Evolutionary conservation across 2,888 invertebrate genomes (phyloP), one percentile per base, ranked within the genome.

Genomic region (Pandemis heparana): DNA sequence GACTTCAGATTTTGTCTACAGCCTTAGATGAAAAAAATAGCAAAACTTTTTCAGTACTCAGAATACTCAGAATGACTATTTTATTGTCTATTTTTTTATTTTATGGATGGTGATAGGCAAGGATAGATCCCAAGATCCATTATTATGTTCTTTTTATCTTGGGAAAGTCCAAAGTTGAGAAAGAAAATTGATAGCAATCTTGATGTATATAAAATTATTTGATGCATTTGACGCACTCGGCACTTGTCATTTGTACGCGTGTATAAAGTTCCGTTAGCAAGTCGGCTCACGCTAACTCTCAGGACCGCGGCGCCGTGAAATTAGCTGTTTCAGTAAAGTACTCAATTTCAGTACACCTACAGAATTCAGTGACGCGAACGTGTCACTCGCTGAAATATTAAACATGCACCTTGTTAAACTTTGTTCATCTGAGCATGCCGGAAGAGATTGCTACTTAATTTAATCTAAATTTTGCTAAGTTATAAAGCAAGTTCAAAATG

Each of bases 271-370:
- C 23, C 12, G 48, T 48, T 46, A 23, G 7, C 64, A 39, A 60
- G 56, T 46, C 68, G 7, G 16, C 63, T 59, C 73, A 63, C 70
- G 64, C 39, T 23, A 56, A 56, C 23, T 56, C 56, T 53, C 51
- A 53, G 16, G 64, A 23, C 53, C 53, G 16, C 18, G 39, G 65
- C 8, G 53, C 64, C 63, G 72, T 46, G 75, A 80, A 83, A 83
- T 83, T 82, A 83, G 79, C 78, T 76, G 78, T 79, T 81, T 77
- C 80, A 77, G 77, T 76, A 80, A 82, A 83, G 82, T 82, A 79
- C 77, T 79, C 82, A 80, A 81, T 83, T 77, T 77, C 76, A 76
- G 69, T 71, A 74, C 76, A 73, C 69, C 70, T 51, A 60, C 66
- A 64, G 73, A 73, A 77, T 73, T 41, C 75, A 71, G 70, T 64